Conservation (phyloP, 2,797 vertebrate species). For the Myotis planiceps region DNA sequence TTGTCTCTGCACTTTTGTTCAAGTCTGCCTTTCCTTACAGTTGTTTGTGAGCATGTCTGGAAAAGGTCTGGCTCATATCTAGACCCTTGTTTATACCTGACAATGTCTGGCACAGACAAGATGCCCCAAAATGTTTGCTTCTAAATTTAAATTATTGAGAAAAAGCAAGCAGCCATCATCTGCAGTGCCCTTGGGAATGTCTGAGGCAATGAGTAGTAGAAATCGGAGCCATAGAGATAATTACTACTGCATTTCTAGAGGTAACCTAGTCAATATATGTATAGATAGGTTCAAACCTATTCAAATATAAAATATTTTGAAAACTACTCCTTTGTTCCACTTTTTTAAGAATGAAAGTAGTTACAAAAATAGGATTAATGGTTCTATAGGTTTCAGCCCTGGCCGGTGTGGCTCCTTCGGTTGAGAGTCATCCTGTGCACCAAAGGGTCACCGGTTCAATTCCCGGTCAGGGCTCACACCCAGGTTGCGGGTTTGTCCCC, state of each 20-base stretch:
- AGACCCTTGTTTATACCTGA: background rate
- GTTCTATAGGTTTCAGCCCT: background rate
- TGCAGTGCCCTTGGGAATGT: background rate
- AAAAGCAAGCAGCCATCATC: background rate
- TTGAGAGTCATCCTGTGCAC: background rate
- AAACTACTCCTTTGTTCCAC: background rate
- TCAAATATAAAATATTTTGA: background rate
- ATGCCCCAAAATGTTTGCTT: background rate
- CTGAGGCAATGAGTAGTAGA: background rate
- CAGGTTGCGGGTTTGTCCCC: background rate
- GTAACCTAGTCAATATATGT: background rate
- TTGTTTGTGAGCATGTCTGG: background rate
- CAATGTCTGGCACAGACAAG: background rate
- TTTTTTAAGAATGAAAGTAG: background rate
- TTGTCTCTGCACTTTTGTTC: background rate
- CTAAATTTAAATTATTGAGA: constrained; percentile 9
- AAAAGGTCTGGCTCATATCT: background rate
- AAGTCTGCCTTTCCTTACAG: background rate
- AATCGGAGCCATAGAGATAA: background rate
- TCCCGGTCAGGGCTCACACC: background rate
- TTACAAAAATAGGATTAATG: background rate
- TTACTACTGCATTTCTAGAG: background rate
- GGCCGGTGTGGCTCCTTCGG: background rate
- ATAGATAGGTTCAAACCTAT: background rate
- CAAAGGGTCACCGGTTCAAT: background rate